These are phyloP conservation scores for Dendrolimus houi DNA, from an alignment of 2,888 invertebrate species.

Conservation along the genomic window DNA sequence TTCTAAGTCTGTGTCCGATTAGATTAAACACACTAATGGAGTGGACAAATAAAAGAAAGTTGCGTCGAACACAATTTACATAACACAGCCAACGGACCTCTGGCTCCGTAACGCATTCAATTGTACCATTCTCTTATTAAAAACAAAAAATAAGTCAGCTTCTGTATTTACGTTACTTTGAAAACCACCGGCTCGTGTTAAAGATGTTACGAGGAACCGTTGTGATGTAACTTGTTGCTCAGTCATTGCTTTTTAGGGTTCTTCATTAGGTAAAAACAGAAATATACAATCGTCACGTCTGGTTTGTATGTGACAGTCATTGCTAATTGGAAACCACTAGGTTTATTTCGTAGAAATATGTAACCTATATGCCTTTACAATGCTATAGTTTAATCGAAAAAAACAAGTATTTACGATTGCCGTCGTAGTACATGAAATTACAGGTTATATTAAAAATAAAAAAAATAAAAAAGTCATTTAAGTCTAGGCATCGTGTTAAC, in stretches of 20 bases:
- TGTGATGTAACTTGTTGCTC: background rate
- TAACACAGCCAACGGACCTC: conserved; percentile 18
- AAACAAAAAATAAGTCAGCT: background rate
- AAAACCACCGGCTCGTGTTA: background rate
- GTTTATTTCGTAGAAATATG: no score
- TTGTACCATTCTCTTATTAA: background rate
- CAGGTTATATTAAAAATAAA: no score
- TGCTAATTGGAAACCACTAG: no score
- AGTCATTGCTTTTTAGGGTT: background rate
- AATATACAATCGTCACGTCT: no score
- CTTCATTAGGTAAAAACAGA: no score
- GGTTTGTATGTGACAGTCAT: no score
- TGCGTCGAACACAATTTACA: conserved; percentile 32
- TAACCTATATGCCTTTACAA: no score
- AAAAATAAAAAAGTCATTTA: no score
- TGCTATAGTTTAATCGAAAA: no score
- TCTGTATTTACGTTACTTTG: background rate
- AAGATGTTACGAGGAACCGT: background rate
- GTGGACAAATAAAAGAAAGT: conserved; percentile 40
- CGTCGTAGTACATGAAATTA: no score
- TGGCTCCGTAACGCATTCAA: background rate
- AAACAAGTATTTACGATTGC: no score
- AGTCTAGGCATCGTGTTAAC: no score
- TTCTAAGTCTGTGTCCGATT: conserved; percentile 10
- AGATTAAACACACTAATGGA: conserved; percentile 28